phyloP scores from a whole-genome alignment of 2,888 invertebrate genomes.

The Stenolophus ochropezus region DNA sequence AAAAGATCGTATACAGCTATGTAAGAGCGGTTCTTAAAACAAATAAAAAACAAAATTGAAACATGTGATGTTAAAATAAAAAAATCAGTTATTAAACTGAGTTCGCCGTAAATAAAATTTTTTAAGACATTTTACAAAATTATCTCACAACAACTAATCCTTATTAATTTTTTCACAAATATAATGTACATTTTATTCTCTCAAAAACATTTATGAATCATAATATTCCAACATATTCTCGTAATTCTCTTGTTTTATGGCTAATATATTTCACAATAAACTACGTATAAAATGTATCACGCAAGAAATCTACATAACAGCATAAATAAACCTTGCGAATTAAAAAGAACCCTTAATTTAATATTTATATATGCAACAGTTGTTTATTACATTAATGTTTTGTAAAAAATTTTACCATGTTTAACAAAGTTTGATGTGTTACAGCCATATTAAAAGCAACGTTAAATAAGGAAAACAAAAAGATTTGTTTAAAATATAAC shows the following conservation, averaged over 20 bases:
- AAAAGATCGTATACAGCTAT: no score
- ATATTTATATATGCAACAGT: conserved; percentile 12
- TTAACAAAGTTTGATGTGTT: neutral
- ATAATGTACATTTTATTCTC: neutral
- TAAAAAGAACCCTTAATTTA: neutral
- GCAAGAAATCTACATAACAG: conserved; percentile 5
- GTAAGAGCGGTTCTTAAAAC: no score
- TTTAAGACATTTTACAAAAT: no score
- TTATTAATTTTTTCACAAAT: neutral
- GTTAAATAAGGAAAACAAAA: neutral
- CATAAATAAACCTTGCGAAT: neutral
- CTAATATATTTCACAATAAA: neutral
- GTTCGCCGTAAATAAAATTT: no score
- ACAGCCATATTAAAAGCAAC: neutral
- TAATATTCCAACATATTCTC: neutral
- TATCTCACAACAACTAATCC: no score
- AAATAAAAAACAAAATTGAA: no score
- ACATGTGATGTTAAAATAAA: no score
- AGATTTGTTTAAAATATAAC: no score
- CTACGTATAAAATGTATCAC: conserved; percentile 4
- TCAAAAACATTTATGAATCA: neutral
- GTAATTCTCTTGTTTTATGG: neutral
- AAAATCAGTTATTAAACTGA: no score
- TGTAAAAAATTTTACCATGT: neutral
- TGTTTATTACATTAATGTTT: neutral